These are phyloP conservation scores for Dendronephthya gigantea DNA, from an alignment of 64 coral and sea anemone genomes.

Conservation along the genomic window DNA sequence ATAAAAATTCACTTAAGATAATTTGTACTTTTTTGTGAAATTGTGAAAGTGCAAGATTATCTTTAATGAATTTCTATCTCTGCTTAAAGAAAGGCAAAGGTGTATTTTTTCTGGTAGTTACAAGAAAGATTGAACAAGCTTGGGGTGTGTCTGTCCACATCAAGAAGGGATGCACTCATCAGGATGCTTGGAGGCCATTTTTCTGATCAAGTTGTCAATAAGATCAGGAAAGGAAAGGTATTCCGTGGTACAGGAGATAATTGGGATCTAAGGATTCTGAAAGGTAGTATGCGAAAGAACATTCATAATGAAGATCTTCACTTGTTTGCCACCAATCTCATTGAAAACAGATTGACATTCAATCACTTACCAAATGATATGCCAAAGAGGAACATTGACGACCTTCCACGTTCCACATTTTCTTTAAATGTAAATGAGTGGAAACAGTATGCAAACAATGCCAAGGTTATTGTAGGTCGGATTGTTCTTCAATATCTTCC, in stretches of 20 bases:
- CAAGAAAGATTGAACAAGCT: slow-evolving; percentile 59
- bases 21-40: neutral
- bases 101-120: slow-evolving; percentile 25
- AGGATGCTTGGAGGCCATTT: slow-evolving; percentile 59
- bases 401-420: slow-evolving; percentile 24
- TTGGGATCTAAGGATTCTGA: slow-evolving; percentile 46
- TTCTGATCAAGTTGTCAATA: slow-evolving; percentile 16
- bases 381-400: slow-evolving; percentile 31
- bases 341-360: slow-evolving; percentile 54
- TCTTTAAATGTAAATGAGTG: slow-evolving; percentile 37
- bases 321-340: slow-evolving; percentile 45
- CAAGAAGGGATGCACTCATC: slow-evolving; percentile 20
- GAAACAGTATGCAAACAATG: slow-evolving; percentile 41
- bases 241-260: slow-evolving; percentile 56
- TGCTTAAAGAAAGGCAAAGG: too few relatives aligned
- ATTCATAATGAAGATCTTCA: slow-evolving; percentile 57
- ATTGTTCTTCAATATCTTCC: slow-evolving; percentile 36
- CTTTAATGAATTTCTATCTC: too few relatives aligned
- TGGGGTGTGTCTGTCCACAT: slow-evolving; percentile 43
- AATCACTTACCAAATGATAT: slow-evolving; percentile 37
- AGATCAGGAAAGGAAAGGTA: slow-evolving; percentile 20
- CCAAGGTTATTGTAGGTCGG: slow-evolving; percentile 40
- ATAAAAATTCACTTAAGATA: neutral
- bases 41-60: neutral
- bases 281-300: slow-evolving; percentile 42